Percentiles rank a stretch among this genome's conserved stretches.
phyloP scores from a whole-genome alignment of 2,797 vertebrate species.

The Catamblyrhynchus diadema region DNA sequence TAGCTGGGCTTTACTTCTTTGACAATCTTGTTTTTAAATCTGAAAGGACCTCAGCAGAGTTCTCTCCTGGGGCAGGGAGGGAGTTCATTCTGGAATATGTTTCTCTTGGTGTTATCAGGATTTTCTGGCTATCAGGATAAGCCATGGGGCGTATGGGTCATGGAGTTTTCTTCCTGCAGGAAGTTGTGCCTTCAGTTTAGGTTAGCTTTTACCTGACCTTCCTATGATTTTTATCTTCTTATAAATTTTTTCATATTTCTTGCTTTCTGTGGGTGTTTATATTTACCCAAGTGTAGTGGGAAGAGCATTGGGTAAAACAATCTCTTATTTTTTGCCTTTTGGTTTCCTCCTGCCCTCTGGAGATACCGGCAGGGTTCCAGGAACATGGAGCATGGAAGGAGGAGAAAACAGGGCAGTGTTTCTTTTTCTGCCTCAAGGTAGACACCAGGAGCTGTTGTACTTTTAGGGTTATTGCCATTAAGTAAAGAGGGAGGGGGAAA shows the following conservation, averaged over 20 bases:
- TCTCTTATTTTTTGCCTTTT: not conserved
- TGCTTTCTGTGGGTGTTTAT: not conserved
- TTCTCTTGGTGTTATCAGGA: not conserved
- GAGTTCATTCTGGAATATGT: not conserved
- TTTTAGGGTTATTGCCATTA: not conserved
- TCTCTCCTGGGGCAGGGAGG: not conserved
- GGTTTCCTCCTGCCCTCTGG: not conserved
- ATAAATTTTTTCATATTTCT: not conserved
- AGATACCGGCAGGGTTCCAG: not conserved
- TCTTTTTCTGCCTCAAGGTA: not conserved
- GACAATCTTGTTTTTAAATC: not conserved
- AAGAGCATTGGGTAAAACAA: not conserved
- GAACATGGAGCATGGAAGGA: not conserved
- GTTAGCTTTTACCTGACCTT: not conserved
- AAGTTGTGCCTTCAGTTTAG: not conserved
- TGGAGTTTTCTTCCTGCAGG: not conserved
- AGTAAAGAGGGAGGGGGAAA: rapidly evolving
- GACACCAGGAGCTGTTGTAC: not conserved
- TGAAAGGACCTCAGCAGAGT: not conserved
- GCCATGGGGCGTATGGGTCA: not conserved
- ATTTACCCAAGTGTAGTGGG: not conserved
- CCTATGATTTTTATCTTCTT: not conserved
- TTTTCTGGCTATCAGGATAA: conserved; percentile 14
- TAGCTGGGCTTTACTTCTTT: not conserved
- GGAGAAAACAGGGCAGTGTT: not conserved